Evolutionary conservation across 2,888 invertebrate species (phyloP).

Genomic region (Eristalis intricaria): DNA sequence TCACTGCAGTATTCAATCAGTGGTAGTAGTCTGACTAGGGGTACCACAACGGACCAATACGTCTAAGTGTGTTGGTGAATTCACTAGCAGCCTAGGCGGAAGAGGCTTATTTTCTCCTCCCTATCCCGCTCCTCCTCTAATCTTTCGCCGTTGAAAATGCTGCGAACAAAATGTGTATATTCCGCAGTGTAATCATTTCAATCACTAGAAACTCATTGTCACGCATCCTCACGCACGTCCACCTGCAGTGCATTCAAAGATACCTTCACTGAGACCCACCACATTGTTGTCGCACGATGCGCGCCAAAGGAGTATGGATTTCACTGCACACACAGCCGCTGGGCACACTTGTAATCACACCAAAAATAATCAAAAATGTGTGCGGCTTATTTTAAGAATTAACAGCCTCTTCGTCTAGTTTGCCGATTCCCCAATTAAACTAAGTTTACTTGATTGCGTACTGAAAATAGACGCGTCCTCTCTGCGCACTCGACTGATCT

Average conservation of each 20-base stretch:
- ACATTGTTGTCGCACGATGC: background rate
- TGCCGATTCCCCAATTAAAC: constrained; percentile 20
- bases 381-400: constrained; percentile 35
- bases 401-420: constrained; percentile 20
- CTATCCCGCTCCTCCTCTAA: too few relatives aligned
- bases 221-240: background rate
- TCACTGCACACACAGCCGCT: constrained; percentile 4
- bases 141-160: too few relatives aligned
- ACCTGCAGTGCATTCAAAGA: background rate
- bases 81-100: too few relatives aligned
- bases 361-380: constrained; percentile 34
- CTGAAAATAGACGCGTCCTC: constrained; percentile 37
- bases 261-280: background rate
- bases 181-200: too few relatives aligned
- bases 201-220: background rate
- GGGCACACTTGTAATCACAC: background rate
- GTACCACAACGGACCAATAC: too few relatives aligned
- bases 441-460: background rate
- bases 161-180: too few relatives aligned
- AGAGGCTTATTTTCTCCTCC: too few relatives aligned
- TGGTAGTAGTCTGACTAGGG: too few relatives aligned
- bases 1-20: too few relatives aligned
- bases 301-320: constrained; percentile 10
- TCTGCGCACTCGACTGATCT: constrained; percentile 8
- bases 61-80: too few relatives aligned